Conservation (phyloP, 1,140 invertebrate genomes). For the Whitmania pigra region DNA sequence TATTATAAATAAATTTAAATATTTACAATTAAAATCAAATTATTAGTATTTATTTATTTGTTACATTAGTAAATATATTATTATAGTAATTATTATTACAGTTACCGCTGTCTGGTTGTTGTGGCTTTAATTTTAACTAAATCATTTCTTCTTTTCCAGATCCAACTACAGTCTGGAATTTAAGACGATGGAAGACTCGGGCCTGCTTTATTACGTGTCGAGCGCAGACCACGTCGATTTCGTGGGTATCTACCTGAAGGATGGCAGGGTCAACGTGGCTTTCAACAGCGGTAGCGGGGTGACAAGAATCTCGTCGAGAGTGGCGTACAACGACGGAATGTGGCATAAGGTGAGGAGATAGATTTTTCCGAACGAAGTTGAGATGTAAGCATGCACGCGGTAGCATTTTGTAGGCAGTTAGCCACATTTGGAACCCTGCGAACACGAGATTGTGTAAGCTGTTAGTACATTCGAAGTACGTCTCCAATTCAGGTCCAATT, state of each 20-base stretch:
- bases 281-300: conserved; percentile 62
- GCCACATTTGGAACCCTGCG: too few relatives aligned
- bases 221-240: conserved; percentile 58
- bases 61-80: too few relatives aligned
- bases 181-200: conserved; percentile 61
- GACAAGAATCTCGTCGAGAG: conserved; percentile 44
- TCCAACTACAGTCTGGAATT: conserved; percentile 64
- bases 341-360: conserved; percentile 59
- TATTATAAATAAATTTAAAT: too few relatives aligned
- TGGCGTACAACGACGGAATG: conserved; percentile 60
- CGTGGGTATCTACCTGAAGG: conserved; percentile 63
- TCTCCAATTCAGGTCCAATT: conserved; percentile 42
- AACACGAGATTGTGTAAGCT: too few relatives aligned
- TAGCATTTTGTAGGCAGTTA: too few relatives aligned
- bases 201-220: conserved; percentile 70
- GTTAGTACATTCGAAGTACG: neutral
- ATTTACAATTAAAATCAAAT: too few relatives aligned
- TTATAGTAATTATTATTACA: too few relatives aligned
- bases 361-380: neutral
- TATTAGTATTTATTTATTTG: too few relatives aligned
- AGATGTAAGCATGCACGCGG: too few relatives aligned
- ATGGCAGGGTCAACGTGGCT: conserved; percentile 58
- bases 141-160: conserved; percentile 27
- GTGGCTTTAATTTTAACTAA: too few relatives aligned
- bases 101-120: too few relatives aligned